phyloP scores from a whole-genome alignment of 2,888 invertebrate species.

The Ceraclea dissimilis region DNA sequence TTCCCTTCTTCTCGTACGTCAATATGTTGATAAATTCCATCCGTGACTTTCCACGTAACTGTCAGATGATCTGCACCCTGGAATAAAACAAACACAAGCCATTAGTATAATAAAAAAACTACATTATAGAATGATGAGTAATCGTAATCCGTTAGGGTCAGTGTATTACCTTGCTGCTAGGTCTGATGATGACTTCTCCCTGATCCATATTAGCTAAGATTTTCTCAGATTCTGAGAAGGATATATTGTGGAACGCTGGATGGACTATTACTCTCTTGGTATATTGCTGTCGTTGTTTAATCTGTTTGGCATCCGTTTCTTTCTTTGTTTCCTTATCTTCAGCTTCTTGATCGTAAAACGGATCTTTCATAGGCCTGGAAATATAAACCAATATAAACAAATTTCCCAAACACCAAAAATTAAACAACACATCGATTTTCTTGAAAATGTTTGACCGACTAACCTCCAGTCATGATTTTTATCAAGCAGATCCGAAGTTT shows the following conservation, averaged over 20 bases:
- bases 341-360: constrained; percentile 80
- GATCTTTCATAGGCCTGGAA: constrained; percentile 73
- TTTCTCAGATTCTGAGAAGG: constrained; percentile 86
- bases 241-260: constrained; percentile 94
- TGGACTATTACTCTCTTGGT: constrained; percentile 96
- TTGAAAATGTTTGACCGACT: constrained; percentile 12
- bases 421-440: background rate
- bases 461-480: constrained; percentile 84
- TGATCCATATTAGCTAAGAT: constrained; percentile 88
- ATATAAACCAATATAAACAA: constrained; percentile 10
- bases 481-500: constrained; percentile 86
- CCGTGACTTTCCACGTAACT: constrained; percentile 97
- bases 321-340: constrained; percentile 73
- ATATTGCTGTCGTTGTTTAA: constrained; percentile 76
- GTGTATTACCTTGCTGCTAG: constrained; percentile 76
- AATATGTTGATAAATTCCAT: constrained; percentile 92
- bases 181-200: constrained; percentile 93
- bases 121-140: too few species aligned
- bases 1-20: constrained; percentile 94
- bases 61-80: constrained; percentile 91
- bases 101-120: background rate
- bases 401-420: background rate
- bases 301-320: constrained; percentile 75
- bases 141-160: too few species aligned
- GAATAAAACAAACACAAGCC: constrained; percentile 16